Conservation (phyloP, 2,797 vertebrate species). For the Neomorphus geoffroyi region DNA sequence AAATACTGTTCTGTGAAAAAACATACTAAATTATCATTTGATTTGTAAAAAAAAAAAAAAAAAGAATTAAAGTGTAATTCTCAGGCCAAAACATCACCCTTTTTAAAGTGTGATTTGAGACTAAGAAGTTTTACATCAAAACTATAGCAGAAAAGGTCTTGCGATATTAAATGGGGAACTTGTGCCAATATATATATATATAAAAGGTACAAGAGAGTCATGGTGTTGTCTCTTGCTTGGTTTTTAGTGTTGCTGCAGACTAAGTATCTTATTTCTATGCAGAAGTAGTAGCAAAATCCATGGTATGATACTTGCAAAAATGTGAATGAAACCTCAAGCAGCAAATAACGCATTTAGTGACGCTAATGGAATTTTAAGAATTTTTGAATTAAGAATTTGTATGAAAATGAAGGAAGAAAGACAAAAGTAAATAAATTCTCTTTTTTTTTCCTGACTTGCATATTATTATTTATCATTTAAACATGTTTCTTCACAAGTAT, state of each 20-base stretch:
- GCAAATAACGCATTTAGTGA: not conserved
- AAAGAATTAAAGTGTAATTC: not conserved
- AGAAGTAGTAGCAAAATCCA: not conserved
- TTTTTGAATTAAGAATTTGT: not conserved
- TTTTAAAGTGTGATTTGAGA: not conserved
- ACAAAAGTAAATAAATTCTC: not conserved
- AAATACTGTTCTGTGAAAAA: not conserved
- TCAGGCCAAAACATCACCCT: not conserved
- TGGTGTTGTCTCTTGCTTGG: not conserved
- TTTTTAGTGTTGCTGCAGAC: not conserved
- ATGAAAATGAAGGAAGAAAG: not conserved
- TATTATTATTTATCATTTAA: not conserved
- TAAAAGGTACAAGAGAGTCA: not conserved
- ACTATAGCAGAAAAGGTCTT: not conserved
- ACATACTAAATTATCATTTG: not conserved
- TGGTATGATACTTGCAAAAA: not conserved
- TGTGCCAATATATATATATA: not conserved
- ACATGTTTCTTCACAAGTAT: not conserved
- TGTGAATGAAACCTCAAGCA: not conserved
- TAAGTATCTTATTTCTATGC: not conserved
- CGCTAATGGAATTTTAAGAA: not conserved
- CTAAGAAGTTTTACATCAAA: not conserved
- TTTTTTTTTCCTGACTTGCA: not conserved
- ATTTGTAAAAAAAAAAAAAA: not conserved
- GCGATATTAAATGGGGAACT: not conserved